phyloP scores from a whole-genome alignment of 2,888 invertebrate species.

The Drosophila mulleri region DNA sequence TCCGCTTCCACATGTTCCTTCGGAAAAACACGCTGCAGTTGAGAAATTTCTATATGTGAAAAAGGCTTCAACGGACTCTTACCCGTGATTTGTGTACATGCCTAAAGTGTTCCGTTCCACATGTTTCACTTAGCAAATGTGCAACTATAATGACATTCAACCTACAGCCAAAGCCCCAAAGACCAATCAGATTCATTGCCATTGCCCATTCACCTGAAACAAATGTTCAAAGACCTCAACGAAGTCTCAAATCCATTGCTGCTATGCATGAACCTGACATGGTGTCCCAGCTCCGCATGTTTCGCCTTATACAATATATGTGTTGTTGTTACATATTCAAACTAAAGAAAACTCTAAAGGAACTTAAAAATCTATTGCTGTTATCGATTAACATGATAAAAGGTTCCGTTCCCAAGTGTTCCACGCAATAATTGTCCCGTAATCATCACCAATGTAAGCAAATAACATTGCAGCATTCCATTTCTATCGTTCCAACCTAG shows the following conservation, averaged over 20 bases:
- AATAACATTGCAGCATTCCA: too few relatives aligned
- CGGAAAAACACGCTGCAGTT: neutral
- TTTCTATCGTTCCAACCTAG: too few relatives aligned
- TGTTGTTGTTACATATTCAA: too few relatives aligned
- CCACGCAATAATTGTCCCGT: too few relatives aligned
- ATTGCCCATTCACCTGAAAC: neutral
- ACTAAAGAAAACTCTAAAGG: too few relatives aligned
- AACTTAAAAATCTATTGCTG: too few relatives aligned
- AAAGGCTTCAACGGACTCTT: neutral
- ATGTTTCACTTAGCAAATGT: neutral
- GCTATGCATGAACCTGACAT: neutral
- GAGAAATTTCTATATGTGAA: neutral
- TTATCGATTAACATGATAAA: too few relatives aligned
- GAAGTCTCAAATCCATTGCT: neutral
- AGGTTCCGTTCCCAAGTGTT: too few relatives aligned
- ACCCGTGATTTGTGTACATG: neutral
- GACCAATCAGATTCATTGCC: neutral
- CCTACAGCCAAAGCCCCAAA: neutral
- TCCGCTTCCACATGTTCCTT: neutral
- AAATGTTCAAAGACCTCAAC: too few relatives aligned
- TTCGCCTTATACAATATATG: too few relatives aligned
- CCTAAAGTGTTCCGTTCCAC: slow-evolving; percentile 1
- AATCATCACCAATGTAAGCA: too few relatives aligned
- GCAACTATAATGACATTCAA: neutral
- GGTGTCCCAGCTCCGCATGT: neutral